Percentiles rank a stretch among this genome's conserved stretches.
Conservation (phyloP, 2,113 vertebrate species). For the Zosterops lateralis region DNA sequence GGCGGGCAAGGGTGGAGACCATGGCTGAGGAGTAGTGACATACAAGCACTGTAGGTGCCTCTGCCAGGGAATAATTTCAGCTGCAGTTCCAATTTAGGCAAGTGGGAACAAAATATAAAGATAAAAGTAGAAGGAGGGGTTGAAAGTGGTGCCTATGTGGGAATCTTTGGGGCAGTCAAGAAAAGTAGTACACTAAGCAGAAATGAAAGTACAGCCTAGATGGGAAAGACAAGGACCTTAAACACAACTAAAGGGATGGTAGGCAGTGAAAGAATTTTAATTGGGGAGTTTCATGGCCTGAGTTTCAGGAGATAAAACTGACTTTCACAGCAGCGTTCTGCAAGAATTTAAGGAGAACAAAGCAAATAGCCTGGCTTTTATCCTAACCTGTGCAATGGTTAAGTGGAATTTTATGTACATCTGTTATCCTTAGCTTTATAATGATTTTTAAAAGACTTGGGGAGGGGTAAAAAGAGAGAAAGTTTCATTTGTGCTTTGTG, state of each 20-base stretch:
- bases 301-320: constrained; percentile 50
- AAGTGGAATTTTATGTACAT: neutral
- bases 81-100: neutral
- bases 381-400: neutral
- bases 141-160: neutral
- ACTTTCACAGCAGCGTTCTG: constrained; percentile 21
- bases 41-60: neutral
- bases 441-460: neutral
- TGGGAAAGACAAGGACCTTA: constrained; percentile 20
- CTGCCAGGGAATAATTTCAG: neutral
- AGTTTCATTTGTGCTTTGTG: neutral
- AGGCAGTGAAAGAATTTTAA: constrained; percentile 47
- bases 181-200: neutral
- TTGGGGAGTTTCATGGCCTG: constrained; percentile 30
- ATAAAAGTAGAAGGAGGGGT: constrained; percentile 7
- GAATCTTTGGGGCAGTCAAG: constrained; percentile 13
- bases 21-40: neutral
- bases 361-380: constrained; percentile 43
- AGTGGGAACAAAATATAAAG: neutral
- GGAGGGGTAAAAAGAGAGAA: neutral
- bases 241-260: neutral
- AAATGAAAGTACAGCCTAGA: constrained; percentile 23
- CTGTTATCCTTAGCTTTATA: constrained; percentile 1
- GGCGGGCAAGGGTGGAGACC: neutral
- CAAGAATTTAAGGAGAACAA: constrained; percentile 41